Conservation (phyloP, 2,113 vertebrate species). For the Spea bombifrons region DNA sequence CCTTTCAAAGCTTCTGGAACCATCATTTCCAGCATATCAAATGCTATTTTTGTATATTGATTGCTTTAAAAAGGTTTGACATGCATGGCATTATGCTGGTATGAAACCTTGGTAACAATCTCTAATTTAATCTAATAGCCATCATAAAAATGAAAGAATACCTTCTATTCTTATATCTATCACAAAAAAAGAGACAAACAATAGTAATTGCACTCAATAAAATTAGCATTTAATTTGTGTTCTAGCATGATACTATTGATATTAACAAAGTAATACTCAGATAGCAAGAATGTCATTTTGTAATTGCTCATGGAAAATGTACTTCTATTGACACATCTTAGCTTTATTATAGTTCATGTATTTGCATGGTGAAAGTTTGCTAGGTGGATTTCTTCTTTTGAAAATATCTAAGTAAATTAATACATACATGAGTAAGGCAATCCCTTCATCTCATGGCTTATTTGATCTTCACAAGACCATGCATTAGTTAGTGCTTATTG, state of each 20-base stretch:
- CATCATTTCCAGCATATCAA: constrained; percentile 26
- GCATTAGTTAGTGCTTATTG: too few species aligned
- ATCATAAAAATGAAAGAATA: constrained; percentile 28
- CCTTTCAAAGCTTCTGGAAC: not conserved
- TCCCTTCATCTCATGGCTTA: too few species aligned
- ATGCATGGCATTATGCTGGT: not conserved
- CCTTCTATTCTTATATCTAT: constrained; percentile 3
- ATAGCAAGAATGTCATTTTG: not conserved
- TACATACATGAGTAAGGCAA: too few species aligned
- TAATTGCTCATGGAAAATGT: too few species aligned
- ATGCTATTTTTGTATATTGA: constrained; percentile 39
- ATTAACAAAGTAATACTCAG: constrained; percentile 9
- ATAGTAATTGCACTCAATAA: constrained; percentile 10
- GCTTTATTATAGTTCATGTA: too few species aligned
- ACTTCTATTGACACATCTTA: too few species aligned
- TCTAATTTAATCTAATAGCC: constrained; percentile 6
- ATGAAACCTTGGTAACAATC: constrained; percentile 33
- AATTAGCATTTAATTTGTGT: constrained; percentile 25
- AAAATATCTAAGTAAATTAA: too few species aligned
- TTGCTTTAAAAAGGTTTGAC: constrained; percentile 5
- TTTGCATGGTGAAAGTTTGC: too few species aligned
- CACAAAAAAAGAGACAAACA: constrained; percentile 20
- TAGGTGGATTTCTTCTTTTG: too few species aligned
- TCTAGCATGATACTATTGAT: constrained; percentile 23
- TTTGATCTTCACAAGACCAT: too few species aligned